phyloP scores from a whole-genome alignment of 2,113 vertebrate genomes.

The Thinocorus orbignyianus region DNA sequence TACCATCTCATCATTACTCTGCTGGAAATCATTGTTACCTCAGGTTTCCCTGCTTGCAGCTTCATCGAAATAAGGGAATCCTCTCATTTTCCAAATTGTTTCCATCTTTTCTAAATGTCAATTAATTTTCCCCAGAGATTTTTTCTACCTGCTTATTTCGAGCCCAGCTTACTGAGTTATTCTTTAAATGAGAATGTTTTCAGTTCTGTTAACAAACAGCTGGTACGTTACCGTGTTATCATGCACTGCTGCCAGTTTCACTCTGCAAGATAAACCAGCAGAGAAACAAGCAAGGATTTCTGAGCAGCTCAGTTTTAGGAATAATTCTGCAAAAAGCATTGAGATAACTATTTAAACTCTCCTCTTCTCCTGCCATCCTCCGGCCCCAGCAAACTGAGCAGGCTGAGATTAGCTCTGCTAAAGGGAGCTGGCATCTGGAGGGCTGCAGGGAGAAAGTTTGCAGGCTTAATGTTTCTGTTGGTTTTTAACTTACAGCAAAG shows the following conservation, averaged over 20 bases:
- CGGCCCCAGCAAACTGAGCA: not conserved
- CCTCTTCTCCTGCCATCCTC: not conserved
- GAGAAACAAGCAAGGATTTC: not conserved
- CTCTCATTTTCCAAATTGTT: slow-evolving; percentile 42
- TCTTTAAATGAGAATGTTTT: slow-evolving; percentile 57
- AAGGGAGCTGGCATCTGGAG: not conserved
- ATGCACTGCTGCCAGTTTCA: not conserved
- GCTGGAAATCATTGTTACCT: slow-evolving; percentile 58
- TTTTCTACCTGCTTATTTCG: slow-evolving; percentile 64
- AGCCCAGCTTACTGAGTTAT: slow-evolving; percentile 42
- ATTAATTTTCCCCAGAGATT: slow-evolving; percentile 58
- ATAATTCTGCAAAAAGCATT: not conserved
- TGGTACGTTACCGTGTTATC: not conserved
- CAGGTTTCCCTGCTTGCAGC: slow-evolving; percentile 36
- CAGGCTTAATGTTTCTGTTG: not conserved
- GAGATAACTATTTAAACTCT: not conserved
- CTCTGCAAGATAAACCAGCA: not conserved
- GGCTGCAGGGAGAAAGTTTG: not conserved
- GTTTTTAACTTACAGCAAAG: not conserved
- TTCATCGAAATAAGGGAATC: slow-evolving; percentile 54
- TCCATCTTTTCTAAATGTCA: slow-evolving; percentile 55
- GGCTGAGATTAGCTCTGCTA: not conserved
- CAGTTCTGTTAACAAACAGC: slow-evolving; percentile 32
- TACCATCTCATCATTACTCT: slow-evolving; percentile 55
- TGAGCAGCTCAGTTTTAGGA: not conserved